Evolutionary conservation across 2,888 invertebrate species (phyloP).

Genomic region (Oscheius onirici): DNA sequence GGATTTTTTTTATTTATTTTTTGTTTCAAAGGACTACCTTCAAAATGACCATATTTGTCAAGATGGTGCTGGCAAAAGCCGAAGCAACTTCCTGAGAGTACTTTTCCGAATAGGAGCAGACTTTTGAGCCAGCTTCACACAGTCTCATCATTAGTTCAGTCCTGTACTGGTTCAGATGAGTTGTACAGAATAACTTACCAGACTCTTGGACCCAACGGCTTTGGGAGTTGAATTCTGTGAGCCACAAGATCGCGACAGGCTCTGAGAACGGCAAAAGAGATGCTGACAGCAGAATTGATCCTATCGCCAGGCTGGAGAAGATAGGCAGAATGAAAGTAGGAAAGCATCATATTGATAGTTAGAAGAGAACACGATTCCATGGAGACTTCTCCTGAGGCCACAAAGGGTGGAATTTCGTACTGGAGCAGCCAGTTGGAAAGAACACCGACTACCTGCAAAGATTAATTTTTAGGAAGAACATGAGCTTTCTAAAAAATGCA

Average conservation of each 20-base stretch:
- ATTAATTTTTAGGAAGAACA: too few relatives aligned
- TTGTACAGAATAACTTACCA: conserved; percentile 43
- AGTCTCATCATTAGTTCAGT: conserved; percentile 58
- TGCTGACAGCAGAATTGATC: conserved; percentile 59
- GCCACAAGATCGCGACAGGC: conserved; percentile 64
- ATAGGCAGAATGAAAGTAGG: conserved; percentile 69
- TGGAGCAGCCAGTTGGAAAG: conserved; percentile 65
- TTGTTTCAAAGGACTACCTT: too few relatives aligned
- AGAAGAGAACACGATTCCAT: conserved; percentile 60
- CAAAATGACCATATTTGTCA: conserved; percentile 51
- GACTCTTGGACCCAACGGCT: conserved; percentile 56
- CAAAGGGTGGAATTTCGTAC: conserved; percentile 66
- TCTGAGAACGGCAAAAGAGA: conserved; percentile 65
- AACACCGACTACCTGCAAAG: conserved; percentile 47
- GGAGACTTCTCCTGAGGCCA: conserved; percentile 59
- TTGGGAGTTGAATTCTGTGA: conserved; percentile 54
- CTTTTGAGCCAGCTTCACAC: conserved; percentile 46
- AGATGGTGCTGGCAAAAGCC: conserved; percentile 62
- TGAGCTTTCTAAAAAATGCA: too few relatives aligned
- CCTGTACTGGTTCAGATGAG: conserved; percentile 30
- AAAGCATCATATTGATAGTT: conserved; percentile 61
- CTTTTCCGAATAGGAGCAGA: conserved; percentile 57
- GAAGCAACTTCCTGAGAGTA: conserved; percentile 63
- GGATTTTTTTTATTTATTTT: neutral
- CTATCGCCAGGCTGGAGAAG: conserved; percentile 61